Percentiles rank a stretch among this genome's conserved stretches.
phyloP scores from a whole-genome alignment of 1,140 invertebrate species.

The Gonatopus flavifemur region DNA sequence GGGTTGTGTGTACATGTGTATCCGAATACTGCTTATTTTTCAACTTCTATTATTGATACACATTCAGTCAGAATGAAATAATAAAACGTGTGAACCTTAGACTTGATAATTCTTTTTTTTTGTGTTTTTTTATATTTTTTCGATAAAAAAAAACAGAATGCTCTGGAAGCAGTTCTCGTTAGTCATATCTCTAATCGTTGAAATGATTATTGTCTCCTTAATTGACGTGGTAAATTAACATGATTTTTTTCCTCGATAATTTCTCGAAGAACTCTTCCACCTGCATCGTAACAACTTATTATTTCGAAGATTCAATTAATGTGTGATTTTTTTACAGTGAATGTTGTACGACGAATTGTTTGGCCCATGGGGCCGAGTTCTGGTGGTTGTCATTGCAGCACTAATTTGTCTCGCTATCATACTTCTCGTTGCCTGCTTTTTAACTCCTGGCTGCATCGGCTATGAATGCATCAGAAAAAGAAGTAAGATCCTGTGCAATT shows the following conservation, averaged over 20 bases:
- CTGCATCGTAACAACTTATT: too few species aligned
- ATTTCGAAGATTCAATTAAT: too few species aligned
- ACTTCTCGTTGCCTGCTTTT: slow-evolving; percentile 53
- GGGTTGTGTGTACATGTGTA: neutral
- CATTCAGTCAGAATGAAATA: neutral
- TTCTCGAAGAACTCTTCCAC: too few species aligned
- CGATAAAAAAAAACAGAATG: too few species aligned
- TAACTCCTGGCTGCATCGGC: slow-evolving; percentile 55
- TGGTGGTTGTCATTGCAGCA: slow-evolving; percentile 45
- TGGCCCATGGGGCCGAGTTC: slow-evolving; percentile 54
- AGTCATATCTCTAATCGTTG: too few species aligned
- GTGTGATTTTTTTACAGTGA: slow-evolving; percentile 37
- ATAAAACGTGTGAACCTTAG: too few species aligned
- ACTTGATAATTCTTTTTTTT: too few species aligned
- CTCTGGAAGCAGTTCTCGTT: too few species aligned
- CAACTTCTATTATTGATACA: neutral
- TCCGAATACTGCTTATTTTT: slow-evolving; percentile 14
- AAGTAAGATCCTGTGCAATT: slow-evolving; percentile 50
- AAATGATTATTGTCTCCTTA: neutral
- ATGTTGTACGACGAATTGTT: slow-evolving; percentile 49
- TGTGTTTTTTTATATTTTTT: too few species aligned
- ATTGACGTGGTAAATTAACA: too few species aligned
- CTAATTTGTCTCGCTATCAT: slow-evolving; percentile 40
- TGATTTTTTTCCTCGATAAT: too few species aligned
- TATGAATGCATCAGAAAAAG: slow-evolving; percentile 48